phyloP scores from a whole-genome alignment of 92 coral and sea anemone species.

The Epizoanthus stellaris region DNA sequence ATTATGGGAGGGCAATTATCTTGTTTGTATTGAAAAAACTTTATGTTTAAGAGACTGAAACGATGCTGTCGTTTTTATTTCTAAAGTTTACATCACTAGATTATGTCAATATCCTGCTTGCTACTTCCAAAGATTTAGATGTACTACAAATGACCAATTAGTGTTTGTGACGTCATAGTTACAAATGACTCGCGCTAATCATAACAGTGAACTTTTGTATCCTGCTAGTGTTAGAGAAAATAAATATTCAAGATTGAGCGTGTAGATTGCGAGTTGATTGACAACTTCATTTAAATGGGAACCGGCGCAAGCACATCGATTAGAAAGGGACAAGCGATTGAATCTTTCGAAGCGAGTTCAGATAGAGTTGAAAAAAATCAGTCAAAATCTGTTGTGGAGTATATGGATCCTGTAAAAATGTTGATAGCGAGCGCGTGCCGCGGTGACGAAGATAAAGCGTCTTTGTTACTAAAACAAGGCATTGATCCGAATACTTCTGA shows the following conservation, averaged over 20 bases:
- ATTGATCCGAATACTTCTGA: slow-evolving; percentile 64
- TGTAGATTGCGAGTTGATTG: neutral
- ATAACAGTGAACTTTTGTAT: neutral
- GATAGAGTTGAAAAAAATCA: neutral
- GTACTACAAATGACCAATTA: neutral
- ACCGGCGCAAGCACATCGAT: slow-evolving; percentile 15
- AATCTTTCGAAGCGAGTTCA: neutral
- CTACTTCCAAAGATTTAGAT: neutral
- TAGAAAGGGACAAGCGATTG: slow-evolving; percentile 6
- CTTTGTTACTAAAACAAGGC: slow-evolving; percentile 51
- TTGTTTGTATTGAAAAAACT: neutral
- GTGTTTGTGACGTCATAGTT: slow-evolving; percentile 29
- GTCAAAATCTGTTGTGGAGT: neutral
- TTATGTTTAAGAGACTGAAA: neutral
- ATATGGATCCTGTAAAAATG: slow-evolving; percentile 41
- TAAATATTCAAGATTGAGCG: neutral
- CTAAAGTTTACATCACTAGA: neutral
- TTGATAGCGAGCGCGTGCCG: slow-evolving; percentile 58
- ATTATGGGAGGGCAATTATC: no score
- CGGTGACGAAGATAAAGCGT: slow-evolving; percentile 45
- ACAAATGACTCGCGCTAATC: neutral
- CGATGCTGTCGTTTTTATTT: neutral
- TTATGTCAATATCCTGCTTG: neutral
- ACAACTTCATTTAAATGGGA: slow-evolving; percentile 24
- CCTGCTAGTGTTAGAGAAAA: neutral